A percentile compares a stretch with the other conserved stretches of the same genome.
These are phyloP conservation scores for Brachyhypopomus gauderio DNA, from an alignment of 2,113 vertebrate genomes.

Conservation along the genomic window DNA sequence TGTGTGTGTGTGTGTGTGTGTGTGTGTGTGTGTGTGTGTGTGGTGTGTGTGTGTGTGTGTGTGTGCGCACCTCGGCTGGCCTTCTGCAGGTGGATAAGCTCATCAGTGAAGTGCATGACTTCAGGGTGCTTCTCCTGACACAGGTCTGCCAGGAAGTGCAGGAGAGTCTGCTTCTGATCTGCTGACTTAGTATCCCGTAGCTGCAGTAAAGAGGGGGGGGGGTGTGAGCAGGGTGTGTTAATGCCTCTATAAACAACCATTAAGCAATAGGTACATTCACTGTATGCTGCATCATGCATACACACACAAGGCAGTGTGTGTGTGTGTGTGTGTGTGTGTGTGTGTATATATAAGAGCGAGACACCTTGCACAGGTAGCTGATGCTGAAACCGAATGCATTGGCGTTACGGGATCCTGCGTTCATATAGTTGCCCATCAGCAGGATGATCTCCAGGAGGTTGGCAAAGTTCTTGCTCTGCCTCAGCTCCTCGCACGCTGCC, in stretches of 20 bases:
- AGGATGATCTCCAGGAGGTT: conserved; percentile 82
- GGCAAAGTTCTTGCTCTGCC: conserved; percentile 79
- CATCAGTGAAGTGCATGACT: conserved; percentile 83
- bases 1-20: no score
- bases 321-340: conserved; percentile 1
- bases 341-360: background rate
- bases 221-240: background rate
- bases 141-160: conserved; percentile 86
- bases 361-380: conserved; percentile 85
- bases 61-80: conserved; percentile 82
- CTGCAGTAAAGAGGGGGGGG: conserved; percentile 57
- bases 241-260: no score
- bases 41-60: no score
- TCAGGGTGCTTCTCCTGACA: conserved; percentile 84
- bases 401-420: conserved; percentile 87
- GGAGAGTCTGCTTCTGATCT: conserved; percentile 84
- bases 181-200: conserved; percentile 79
- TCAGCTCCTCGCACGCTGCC: conserved; percentile 87
- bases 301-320: background rate
- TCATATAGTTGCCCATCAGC: conserved; percentile 89
- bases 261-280: no score
- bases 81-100: conserved; percentile 90
- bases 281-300: background rate
- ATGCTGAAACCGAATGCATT: conserved; percentile 86
- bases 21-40: no score